These are phyloP conservation scores for Nasonia vitripennis DNA, from an alignment of 1,140 invertebrate species.

Conservation along the genomic window DNA sequence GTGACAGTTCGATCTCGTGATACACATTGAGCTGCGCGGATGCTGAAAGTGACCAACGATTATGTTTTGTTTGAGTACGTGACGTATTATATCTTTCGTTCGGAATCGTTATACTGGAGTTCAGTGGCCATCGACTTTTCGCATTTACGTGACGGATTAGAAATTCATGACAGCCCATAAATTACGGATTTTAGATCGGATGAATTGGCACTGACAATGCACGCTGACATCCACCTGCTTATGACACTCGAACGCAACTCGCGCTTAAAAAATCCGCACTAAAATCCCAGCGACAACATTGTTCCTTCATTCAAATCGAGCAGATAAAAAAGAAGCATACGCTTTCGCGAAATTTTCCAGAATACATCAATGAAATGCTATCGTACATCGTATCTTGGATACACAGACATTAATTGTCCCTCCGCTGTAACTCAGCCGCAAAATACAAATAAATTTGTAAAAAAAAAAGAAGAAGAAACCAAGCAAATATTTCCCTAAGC, in stretches of 20 bases:
- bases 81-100: neutral
- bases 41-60: neutral
- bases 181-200: no score
- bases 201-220: no score
- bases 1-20: neutral
- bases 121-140: no score
- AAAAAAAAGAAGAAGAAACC: neutral
- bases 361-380: neutral
- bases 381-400: neutral
- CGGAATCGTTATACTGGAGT: neutral
- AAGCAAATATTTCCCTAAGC: neutral
- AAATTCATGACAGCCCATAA: no score
- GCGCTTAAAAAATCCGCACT: no score
- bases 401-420: conserved; percentile 9
- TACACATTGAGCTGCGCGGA: neutral
- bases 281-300: neutral
- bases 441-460: conserved; percentile 2
- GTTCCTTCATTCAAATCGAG: neutral
- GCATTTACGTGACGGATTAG: no score
- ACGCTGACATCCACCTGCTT: no score
- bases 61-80: conserved; percentile 1
- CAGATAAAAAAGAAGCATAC: conserved; percentile 2
- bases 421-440: neutral
- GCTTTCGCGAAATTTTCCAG: neutral
- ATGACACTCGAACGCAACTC: no score